phyloP scores from a whole-genome alignment of 2,797 vertebrate species.

The Enteromius treurensis region DNA sequence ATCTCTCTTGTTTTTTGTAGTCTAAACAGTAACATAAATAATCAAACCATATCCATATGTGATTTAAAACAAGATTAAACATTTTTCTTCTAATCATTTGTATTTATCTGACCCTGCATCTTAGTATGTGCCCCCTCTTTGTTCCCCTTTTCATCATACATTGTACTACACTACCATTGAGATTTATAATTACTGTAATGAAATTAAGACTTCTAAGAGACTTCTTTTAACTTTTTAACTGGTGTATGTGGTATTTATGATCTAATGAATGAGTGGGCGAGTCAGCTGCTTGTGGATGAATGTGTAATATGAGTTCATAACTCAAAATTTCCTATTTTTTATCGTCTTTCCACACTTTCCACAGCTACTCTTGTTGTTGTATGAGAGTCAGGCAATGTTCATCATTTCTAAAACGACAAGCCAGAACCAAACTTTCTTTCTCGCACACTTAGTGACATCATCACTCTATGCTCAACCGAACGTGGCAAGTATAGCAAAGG shows the following conservation, averaged over 20 bases:
- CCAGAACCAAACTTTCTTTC: neutral
- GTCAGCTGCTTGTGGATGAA: neutral
- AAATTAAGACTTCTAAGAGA: neutral
- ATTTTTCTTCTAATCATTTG: neutral
- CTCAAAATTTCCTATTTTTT: neutral
- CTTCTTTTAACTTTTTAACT: neutral
- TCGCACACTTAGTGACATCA: neutral
- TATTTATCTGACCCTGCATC: neutral
- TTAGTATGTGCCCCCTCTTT: neutral
- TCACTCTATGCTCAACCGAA: conserved; percentile 8
- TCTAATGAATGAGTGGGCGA: neutral
- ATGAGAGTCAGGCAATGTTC: neutral
- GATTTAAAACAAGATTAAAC: neutral
- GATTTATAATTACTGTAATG: neutral
- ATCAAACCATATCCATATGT: neutral
- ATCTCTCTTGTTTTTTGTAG: neutral
- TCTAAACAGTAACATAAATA: neutral
- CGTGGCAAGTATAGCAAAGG: conserved; percentile 1
- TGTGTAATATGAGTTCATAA: neutral
- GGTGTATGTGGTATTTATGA: neutral
- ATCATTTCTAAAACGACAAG: neutral
- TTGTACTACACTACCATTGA: neutral
- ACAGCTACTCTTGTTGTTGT: neutral
- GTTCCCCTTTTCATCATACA: neutral
- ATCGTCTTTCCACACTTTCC: neutral